phyloP scores from a whole-genome alignment of 2,888 invertebrate species.

The Digitonthophagus gazella region DNA sequence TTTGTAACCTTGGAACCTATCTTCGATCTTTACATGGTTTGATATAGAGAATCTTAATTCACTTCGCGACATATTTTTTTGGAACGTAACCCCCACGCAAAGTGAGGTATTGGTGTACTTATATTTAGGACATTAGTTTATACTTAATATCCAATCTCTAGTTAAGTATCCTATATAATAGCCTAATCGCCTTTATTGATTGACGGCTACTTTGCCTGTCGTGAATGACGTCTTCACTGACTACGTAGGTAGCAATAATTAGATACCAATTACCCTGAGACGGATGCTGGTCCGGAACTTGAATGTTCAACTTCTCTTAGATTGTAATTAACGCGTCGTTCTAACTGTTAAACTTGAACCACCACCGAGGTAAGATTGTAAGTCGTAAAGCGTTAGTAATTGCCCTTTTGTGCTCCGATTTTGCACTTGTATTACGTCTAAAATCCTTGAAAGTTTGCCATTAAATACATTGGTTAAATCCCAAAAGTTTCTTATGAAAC shows the following conservation, averaged over 20 bases:
- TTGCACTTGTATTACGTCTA: no score
- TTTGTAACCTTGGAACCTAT: no score
- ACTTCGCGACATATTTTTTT: no score
- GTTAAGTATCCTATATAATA: not conserved
- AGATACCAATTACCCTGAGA: not conserved
- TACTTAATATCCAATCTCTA: not conserved
- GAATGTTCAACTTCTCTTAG: not conserved
- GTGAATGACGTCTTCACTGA: not conserved
- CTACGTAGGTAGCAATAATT: not conserved
- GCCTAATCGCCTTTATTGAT: not conserved
- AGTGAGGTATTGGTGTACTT: no score
- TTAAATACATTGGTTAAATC: no score
- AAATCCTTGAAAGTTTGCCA: no score
- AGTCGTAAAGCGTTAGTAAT: not conserved
- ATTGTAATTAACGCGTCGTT: not conserved
- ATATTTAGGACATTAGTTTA: not conserved
- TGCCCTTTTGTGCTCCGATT: not conserved
- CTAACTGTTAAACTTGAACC: not conserved
- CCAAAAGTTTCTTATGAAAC: no score
- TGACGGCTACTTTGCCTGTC: not conserved
- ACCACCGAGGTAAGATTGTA: not conserved
- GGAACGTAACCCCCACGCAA: no score
- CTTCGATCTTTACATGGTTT: no score
- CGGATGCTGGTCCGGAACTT: not conserved
- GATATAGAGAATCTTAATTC: no score